phyloP scores from a whole-genome alignment of 2,113 vertebrate species.

The Eolophus roseicapilla region DNA sequence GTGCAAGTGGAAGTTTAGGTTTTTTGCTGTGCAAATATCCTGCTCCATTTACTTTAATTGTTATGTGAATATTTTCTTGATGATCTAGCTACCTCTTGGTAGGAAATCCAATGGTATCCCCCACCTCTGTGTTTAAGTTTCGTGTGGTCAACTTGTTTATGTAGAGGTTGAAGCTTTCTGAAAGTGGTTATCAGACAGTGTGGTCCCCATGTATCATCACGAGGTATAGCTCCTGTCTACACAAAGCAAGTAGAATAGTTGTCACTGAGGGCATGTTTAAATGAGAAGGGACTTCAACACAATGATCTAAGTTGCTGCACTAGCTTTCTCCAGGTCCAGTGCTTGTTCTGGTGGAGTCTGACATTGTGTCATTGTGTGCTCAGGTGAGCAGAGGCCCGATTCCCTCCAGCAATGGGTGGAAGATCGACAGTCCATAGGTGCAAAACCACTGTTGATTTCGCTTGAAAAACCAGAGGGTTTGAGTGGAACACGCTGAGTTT shows the following conservation, averaged over 20 bases:
- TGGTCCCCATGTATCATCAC: not conserved
- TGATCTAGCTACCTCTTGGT: not conserved
- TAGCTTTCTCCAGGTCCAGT: not conserved
- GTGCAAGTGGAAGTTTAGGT: not conserved
- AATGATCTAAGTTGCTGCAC: not conserved
- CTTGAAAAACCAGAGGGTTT: not conserved
- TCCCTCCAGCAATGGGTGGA: not conserved
- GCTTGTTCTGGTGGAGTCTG: not conserved
- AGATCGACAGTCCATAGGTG: not conserved
- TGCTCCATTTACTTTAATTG: not conserved
- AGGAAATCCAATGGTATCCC: not conserved
- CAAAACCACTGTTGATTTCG: not conserved
- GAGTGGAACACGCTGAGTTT: not conserved
- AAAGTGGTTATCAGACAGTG: not conserved
- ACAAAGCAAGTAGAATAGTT: not conserved
- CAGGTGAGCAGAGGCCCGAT: not conserved
- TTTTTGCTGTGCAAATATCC: not conserved
- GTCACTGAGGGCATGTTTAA: not conserved
- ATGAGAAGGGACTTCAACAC: not conserved
- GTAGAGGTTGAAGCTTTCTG: not conserved
- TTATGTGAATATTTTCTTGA: not conserved
- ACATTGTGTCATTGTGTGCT: not conserved
- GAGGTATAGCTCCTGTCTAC: not conserved
- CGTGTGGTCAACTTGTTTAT: not conserved
- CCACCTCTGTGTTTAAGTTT: not conserved